Base-by-base conservation (phyloP, 2,797 vertebrate genomes). In the Calcarius lapponicus region DNA sequence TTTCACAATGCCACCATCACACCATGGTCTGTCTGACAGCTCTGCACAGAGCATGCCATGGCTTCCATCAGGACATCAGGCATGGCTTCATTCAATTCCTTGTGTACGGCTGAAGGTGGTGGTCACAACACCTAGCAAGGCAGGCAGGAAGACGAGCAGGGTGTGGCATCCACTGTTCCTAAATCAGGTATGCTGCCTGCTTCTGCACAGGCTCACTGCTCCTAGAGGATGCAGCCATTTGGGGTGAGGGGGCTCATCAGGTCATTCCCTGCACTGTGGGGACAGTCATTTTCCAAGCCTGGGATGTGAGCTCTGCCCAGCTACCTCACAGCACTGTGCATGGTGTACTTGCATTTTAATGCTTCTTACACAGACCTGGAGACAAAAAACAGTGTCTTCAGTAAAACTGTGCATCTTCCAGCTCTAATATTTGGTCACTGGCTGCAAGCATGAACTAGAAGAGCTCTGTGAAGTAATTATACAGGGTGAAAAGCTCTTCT, bases 1-100 rank as follows among this genome's bases (percentile, higher is more conserved):
- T 94, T 65, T 60, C 43, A 66, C 57, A 65, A 15, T 36, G 40
- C 18, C 17, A 14, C 38, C 4, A 5, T n/a, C 6, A 3, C 38
- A 67, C 25, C 25, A 40, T 0, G 1, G 10, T 36, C 26, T 26
- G 4, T 57, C 58, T 62, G 62, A 80, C 48, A 82, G 45, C 57
- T 79, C 58, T 56, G 40, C 32, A 26, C 3, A 5, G 43, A 74
- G 19, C 29, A 42, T 0, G 0, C 43, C 73, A 58, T 25, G 28
- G 22, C 64, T 34, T 75, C 45, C 31, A 2, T 6, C 0, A 0
- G 17, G 26, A 47, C 1, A 4, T 34, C 54, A 61, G 42, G 25
- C 9, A 4, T 16, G 20, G 19, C 16, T 80, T 64, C 13, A 31
- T 67, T 56, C n/a, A 28, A 48, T 56, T 85, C 26, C 34, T 81